A percentile compares a stretch with the other conserved stretches of the same genome.
Conservation (phyloP, 2,113 vertebrate species). For the Oostethus manadensis region DNA sequence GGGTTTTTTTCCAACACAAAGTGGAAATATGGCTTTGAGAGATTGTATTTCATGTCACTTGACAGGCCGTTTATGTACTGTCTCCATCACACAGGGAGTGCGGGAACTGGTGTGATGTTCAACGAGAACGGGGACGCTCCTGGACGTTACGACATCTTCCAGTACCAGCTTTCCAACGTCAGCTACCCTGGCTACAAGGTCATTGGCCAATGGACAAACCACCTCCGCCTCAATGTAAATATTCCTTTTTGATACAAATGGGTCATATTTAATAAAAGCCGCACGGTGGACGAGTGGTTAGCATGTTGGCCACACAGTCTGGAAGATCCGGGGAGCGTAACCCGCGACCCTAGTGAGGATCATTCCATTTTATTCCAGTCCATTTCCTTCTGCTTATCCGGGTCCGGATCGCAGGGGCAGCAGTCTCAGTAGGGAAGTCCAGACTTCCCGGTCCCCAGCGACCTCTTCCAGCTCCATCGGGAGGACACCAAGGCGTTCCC, state of each 20-base stretch:
- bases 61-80: slow-evolving; percentile 10
- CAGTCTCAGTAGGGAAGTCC: too few species aligned
- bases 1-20: slow-evolving; percentile 9
- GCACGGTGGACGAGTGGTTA: too few species aligned
- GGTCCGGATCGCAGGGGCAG: too few species aligned
- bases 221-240: slow-evolving; percentile 79
- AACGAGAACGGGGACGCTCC: slow-evolving; percentile 87
- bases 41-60: not conserved
- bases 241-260: slow-evolving; percentile 2
- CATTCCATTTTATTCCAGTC: too few species aligned
- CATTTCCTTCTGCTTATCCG: too few species aligned
- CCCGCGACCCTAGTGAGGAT: too few species aligned
- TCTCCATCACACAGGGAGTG: slow-evolving; percentile 60
- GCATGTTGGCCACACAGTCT: too few species aligned
- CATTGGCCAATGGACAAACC: slow-evolving; percentile 85
- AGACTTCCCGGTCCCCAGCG: too few species aligned
- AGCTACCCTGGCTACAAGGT: slow-evolving; percentile 73
- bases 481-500: too few species aligned
- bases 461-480: too few species aligned
- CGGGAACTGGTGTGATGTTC: slow-evolving; percentile 80
- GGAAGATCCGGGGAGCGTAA: too few species aligned
- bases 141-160: slow-evolving; percentile 89
- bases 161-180: slow-evolving; percentile 82
- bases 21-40: slow-evolving; percentile 3
- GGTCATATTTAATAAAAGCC: too few species aligned